Conservation (phyloP, 2,888 invertebrate genomes). For the Machimus rusticus region DNA sequence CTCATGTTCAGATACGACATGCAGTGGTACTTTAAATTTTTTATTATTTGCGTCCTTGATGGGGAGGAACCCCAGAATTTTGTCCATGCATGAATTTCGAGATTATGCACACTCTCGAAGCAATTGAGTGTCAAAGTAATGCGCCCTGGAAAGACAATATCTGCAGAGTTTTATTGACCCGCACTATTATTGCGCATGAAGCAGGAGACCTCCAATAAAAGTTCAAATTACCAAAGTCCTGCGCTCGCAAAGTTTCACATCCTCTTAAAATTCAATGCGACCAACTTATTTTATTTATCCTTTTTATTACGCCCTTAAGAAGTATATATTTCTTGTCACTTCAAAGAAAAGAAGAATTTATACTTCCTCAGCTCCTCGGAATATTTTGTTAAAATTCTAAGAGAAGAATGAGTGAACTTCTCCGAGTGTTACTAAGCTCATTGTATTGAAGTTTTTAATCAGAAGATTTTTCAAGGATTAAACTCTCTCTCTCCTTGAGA, state of each 20-base stretch:
- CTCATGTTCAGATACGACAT: background rate
- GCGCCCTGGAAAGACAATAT: background rate
- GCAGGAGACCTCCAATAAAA: background rate
- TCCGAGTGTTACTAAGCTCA: background rate
- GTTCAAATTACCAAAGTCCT: background rate
- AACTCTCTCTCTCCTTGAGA: background rate
- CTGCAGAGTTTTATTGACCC: background rate
- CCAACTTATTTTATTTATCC: background rate
- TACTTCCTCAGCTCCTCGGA: background rate
- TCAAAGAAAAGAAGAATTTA: background rate
- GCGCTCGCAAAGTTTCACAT: background rate
- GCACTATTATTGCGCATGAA: background rate
- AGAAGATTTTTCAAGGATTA: conserved; percentile 11
- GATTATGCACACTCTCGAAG: conserved; percentile 16
- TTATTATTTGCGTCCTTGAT: background rate
- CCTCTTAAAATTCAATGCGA: background rate
- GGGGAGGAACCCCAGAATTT: background rate
- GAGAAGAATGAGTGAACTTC: background rate
- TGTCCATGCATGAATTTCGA: background rate
- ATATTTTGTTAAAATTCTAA: conserved; percentile 13
- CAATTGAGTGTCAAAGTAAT: background rate
- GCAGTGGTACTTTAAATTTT: background rate
- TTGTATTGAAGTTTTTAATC: conserved; percentile 4
- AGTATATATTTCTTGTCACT: background rate
- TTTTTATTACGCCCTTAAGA: background rate